These are phyloP conservation scores for Aurelia sp. DNA, from an alignment of 30 jellyfish, hydroid and myxozoan species.

Conservation along the genomic window DNA sequence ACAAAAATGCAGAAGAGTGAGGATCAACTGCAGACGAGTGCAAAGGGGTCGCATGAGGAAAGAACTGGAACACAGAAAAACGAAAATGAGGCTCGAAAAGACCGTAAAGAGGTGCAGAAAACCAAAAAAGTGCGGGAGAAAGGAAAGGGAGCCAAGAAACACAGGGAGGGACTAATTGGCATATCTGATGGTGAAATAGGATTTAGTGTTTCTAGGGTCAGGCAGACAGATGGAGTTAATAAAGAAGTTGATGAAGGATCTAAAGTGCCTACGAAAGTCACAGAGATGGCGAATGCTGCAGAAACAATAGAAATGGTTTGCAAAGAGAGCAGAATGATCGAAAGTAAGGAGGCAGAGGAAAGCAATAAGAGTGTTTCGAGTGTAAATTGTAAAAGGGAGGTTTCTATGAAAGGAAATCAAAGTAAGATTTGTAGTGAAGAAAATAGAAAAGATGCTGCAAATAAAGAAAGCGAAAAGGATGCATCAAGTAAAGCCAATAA, in stretches of 20 bases:
- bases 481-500: too few relatives aligned
- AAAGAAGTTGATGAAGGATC: too few relatives aligned
- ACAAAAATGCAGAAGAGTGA: neutral
- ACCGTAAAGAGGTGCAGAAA: too few relatives aligned
- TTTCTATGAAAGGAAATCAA: too few relatives aligned
- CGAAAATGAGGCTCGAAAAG: too few relatives aligned
- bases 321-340: neutral
- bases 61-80: too few relatives aligned
- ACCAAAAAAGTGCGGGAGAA: neutral
- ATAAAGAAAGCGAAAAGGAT: neutral
- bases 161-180: neutral
- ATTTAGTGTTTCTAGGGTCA: too few relatives aligned
- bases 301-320: too few relatives aligned
- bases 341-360: neutral
- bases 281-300: too few relatives aligned
- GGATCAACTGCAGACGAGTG: neutral
- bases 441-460: neutral
- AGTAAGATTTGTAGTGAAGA: neutral
- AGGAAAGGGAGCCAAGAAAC: neutral
- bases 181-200: too few relatives aligned
- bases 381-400: neutral
- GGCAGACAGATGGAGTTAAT: too few relatives aligned
- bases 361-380: neutral
- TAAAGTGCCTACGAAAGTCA: too few relatives aligned
- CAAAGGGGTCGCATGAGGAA: neutral